A percentile compares a stretch with the other conserved stretches of the same genome.
These are phyloP conservation scores for Sinelater perroti DNA, from an alignment of 2,888 invertebrate species.

Conservation along the genomic window DNA sequence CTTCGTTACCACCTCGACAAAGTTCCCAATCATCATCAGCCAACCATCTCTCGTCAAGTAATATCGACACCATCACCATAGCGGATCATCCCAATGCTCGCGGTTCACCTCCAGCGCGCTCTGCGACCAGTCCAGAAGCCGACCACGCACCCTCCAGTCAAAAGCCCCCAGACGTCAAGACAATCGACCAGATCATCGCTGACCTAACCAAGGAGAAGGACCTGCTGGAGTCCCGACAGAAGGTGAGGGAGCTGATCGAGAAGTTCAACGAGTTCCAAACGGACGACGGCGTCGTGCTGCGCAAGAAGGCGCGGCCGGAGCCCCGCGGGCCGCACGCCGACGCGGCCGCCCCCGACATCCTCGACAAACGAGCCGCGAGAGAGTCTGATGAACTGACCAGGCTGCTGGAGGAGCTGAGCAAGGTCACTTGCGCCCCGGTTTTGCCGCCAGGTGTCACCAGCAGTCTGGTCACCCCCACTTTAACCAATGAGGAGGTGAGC, in stretches of 20 bases:
- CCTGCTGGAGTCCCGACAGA: constrained; percentile 40
- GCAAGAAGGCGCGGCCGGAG: constrained; percentile 33
- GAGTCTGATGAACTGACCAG: constrained; percentile 56
- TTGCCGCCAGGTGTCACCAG: constrained; percentile 56
- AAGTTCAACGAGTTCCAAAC: constrained; percentile 51
- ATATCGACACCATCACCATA: constrained; percentile 47
- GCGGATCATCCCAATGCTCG: constrained; percentile 33
- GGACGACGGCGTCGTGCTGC: constrained; percentile 42
- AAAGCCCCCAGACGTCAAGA: constrained; percentile 46
- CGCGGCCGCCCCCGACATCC: neutral
- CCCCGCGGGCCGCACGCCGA: constrained; percentile 1
- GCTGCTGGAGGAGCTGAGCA: constrained; percentile 56
- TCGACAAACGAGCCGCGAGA: constrained; percentile 35
- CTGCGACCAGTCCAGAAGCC: no score
- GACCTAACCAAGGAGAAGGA: constrained; percentile 52
- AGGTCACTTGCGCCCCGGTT: constrained; percentile 59
- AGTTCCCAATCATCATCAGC: constrained; percentile 45
- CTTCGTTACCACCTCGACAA: constrained; percentile 35
- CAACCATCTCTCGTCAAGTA: no score
- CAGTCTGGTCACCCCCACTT: constrained; percentile 52
- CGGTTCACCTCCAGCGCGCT: no score
- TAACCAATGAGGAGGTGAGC: constrained; percentile 54
- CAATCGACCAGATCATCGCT: constrained; percentile 55
- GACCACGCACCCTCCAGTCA: no score
- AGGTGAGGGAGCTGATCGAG: constrained; percentile 53